Conservation (phyloP, 2,113 vertebrate genomes). For the Coreoperca whiteheadi region DNA sequence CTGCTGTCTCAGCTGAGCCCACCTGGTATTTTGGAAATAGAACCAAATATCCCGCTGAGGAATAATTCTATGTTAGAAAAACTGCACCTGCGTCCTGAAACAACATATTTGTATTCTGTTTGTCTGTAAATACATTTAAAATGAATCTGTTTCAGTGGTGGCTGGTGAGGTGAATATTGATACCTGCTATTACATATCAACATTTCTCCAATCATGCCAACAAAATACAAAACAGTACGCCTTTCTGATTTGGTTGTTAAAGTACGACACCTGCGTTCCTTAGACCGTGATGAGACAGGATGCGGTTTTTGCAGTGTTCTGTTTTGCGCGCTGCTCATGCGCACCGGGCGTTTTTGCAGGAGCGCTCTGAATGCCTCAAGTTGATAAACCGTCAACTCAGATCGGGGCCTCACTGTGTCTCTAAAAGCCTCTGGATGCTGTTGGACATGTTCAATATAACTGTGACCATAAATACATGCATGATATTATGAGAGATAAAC, state of each 20-base stretch:
- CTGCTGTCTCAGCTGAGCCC: slow-evolving; percentile 7
- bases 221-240: background rate
- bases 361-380: too few relatives aligned
- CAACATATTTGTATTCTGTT: slow-evolving; percentile 11
- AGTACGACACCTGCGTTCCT: slow-evolving; percentile 14
- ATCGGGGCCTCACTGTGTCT: background rate
- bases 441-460: background rate
- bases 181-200: background rate
- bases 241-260: slow-evolving; percentile 12
- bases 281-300: too few relatives aligned
- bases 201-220: slow-evolving; percentile 12
- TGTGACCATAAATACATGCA: background rate
- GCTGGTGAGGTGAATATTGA: slow-evolving; percentile 1
- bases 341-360: too few relatives aligned
- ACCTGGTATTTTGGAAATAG: slow-evolving; percentile 29
- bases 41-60: slow-evolving; percentile 18
- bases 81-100: slow-evolving; percentile 29
- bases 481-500: background rate
- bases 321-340: too few relatives aligned
- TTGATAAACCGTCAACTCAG: too few relatives aligned
- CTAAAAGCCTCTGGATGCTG: background rate
- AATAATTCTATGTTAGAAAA: slow-evolving; percentile 9
- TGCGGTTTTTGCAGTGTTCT: too few relatives aligned
- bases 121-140: slow-evolving; percentile 22
- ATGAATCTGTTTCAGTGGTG: slow-evolving; percentile 26